Evolutionary conservation across 2,113 vertebrate genomes (phyloP).

Genomic region (Urocynchramus pylzowi): DNA sequence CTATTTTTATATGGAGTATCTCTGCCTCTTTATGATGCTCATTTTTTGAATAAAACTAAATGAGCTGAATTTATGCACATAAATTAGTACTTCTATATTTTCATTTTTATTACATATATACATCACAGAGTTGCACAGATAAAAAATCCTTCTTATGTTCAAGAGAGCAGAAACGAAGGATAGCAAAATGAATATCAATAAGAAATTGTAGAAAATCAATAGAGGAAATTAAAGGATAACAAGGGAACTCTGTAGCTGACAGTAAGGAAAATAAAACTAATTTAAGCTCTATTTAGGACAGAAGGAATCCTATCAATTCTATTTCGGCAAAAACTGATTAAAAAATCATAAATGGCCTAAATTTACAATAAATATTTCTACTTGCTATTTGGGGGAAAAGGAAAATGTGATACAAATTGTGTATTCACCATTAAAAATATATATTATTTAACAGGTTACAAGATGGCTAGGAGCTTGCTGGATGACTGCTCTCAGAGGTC

Average conservation of each 20-base stretch:
- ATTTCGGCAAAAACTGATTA: neutral
- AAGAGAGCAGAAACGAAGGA: neutral
- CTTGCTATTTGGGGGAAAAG: neutral
- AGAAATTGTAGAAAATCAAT: neutral
- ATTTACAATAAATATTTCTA: neutral
- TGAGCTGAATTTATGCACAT: neutral
- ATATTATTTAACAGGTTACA: neutral
- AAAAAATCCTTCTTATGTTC: neutral
- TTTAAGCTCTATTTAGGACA: neutral
- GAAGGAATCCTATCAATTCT: neutral
- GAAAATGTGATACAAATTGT: neutral
- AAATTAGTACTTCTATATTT: conserved; percentile 20
- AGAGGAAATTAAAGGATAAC: conserved; percentile 1
- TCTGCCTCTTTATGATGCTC: neutral
- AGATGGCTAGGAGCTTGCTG: neutral
- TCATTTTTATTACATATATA: conserved; percentile 19
- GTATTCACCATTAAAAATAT: neutral
- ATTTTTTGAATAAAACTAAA: conserved; percentile 29
- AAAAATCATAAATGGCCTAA: neutral
- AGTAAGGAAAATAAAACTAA: neutral
- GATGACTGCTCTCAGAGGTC: neutral
- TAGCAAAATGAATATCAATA: neutral
- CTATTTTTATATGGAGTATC: neutral
- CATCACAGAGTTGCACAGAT: neutral
- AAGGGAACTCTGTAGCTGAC: neutral